Evolutionary conservation across 2,113 vertebrate species (phyloP), one percentile per base, ranked within the genome.

Genomic region (Desmodus rotundus): DNA sequence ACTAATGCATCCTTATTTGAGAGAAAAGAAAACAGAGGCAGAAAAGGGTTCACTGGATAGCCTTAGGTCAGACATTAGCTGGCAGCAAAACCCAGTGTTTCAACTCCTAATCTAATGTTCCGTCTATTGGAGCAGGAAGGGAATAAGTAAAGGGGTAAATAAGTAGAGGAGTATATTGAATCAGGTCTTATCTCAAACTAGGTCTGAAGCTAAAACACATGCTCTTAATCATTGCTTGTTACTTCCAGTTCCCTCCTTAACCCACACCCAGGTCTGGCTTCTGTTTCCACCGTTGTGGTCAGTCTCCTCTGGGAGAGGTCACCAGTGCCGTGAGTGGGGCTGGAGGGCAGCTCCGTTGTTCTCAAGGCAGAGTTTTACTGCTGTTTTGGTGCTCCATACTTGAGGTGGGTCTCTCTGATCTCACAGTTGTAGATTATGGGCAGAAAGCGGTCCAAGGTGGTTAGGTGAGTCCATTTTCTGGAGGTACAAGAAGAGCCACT

Each of bases 341-440:
- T 84, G 36, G 63, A 80, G 93, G 70, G 78, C 85, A 72, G 92
- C 81, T 80, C 85, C 58, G 19, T 26, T 95, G 88, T 81, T 86
- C 52, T 72, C 41, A 63, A 26, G 78, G 92, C 77, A 91, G 50
- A 85, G 52, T 22, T 88, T 93, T 80, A 38, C 81, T 87, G 76
- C 63, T 78, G 61, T 83, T 94, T 45, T 61, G 81, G 61, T 73
- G 89, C 50, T 63, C 38, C 22, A 2, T 72, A 10, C 38, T 88
- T 33, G 58, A 91, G 86, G 65, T 92, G 86, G 67, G 87, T 95
- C 76, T 96, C 76, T 94, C 52, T 82, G 92, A 84, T 81, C 94
- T 97, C 82, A 41, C 72, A 89, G 74, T 80, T 74, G 17, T 58
- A 81, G 54, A 81, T 7, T 61, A 31, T 58, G 86, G 86, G 52